phyloP scores from a whole-genome alignment of 2,113 vertebrate genomes.

The Oncorhynchus keta region DNA sequence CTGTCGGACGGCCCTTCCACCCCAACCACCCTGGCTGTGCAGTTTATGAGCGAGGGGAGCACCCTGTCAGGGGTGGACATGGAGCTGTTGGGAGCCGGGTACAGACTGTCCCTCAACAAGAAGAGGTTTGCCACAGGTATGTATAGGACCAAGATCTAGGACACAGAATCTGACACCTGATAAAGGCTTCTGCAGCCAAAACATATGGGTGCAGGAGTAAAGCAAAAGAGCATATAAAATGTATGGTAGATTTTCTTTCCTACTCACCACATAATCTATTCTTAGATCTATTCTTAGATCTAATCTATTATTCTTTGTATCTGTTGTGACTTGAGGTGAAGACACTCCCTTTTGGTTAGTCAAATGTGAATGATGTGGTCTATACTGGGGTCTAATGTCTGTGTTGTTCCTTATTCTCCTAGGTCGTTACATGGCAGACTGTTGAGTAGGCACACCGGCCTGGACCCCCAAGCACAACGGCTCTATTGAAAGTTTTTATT shows the following conservation, averaged over 20 bases:
- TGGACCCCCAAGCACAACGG: conserved; percentile 48
- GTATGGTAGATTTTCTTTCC: no score
- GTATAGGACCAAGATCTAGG: not conserved
- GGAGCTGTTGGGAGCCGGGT: conserved; percentile 88
- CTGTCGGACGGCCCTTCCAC: conserved; percentile 89
- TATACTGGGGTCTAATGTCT: no score
- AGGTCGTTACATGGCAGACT: conserved; percentile 98
- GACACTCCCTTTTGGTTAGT: no score
- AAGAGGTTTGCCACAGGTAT: conserved; percentile 95
- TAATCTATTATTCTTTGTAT: no score
- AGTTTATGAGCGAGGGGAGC: conserved; percentile 90
- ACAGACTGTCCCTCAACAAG: conserved; percentile 91
- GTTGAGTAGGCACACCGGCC: conserved; percentile 70
- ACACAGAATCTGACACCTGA: no score
- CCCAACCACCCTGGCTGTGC: conserved; percentile 91
- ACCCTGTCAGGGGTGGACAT: conserved; percentile 91
- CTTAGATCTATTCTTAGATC: no score
- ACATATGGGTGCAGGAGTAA: no score
- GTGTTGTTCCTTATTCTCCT: conserved; percentile 50
- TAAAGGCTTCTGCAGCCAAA: no score
- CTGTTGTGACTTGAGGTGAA: no score
- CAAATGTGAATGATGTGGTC: no score
- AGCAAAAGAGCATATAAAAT: no score
- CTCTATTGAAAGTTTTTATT: conserved; percentile 44
- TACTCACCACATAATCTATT: no score